Conservation (phyloP, 2,888 invertebrate species). For the Pseudococcus jackbeardsleyi region DNA sequence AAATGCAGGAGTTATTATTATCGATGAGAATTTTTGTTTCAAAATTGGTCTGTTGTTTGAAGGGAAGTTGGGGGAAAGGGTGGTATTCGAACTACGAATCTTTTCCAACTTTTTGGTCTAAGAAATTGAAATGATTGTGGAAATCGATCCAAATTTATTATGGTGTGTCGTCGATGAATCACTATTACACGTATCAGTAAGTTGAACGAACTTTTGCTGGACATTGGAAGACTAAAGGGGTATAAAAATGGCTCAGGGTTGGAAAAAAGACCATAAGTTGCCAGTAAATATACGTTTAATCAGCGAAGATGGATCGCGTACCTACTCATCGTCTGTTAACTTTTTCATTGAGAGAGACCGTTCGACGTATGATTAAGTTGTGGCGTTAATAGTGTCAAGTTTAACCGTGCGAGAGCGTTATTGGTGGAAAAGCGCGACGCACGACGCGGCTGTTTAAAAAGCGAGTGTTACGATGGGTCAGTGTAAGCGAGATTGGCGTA, state of each 20-base stretch:
- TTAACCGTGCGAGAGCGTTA: constrained; percentile 46
- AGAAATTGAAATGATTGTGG: too few species aligned
- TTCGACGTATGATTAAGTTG: constrained; percentile 30
- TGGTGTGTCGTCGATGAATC: too few species aligned
- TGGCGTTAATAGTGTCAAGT: constrained; percentile 37
- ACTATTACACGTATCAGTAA: not conserved
- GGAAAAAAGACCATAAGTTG: not conserved
- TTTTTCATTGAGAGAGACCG: constrained; percentile 21
- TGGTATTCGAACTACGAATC: too few species aligned
- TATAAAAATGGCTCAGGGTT: not conserved
- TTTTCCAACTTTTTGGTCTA: too few species aligned
- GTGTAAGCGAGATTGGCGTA: constrained; percentile 55
- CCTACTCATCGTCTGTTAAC: constrained; percentile 16
- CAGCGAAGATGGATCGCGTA: constrained; percentile 36
- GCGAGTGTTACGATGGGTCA: constrained; percentile 64
- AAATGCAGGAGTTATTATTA: too few species aligned
- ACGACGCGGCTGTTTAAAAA: not conserved
- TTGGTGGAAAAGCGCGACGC: not conserved
- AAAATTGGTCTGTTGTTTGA: too few species aligned
- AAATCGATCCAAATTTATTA: too few species aligned
- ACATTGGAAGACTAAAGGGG: not conserved
- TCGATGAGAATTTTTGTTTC: too few species aligned
- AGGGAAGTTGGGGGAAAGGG: too few species aligned
- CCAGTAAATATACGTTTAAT: not conserved
- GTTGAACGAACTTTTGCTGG: not conserved